Evolutionary conservation across 1,140 invertebrate species (phyloP).

Genomic region (Cotesia glomerata): DNA sequence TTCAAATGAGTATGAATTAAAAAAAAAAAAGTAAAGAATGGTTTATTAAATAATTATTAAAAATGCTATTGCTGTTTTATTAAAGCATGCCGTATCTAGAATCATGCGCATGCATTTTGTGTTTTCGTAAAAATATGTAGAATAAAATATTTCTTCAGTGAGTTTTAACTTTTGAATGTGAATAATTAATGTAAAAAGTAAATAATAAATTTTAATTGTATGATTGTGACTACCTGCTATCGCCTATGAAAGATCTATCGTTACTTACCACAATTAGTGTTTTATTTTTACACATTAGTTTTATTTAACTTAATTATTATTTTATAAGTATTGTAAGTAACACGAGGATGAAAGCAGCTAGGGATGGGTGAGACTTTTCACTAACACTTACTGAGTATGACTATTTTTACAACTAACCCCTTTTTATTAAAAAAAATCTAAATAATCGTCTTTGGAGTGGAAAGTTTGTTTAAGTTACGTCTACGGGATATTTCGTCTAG

Average conservation of each 20-base stretch:
- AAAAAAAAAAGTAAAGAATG: not conserved
- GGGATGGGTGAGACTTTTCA: constrained; percentile 46
- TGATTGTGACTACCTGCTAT: not conserved
- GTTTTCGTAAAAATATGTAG: not conserved
- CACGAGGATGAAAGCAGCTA: constrained; percentile 53
- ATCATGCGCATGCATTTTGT: constrained; percentile 46
- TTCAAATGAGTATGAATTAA: not conserved
- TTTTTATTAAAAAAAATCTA: not conserved
- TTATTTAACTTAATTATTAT: not conserved
- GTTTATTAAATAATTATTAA: not conserved
- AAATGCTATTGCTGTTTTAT: not conserved
- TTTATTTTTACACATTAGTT: not conserved
- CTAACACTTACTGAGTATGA: not conserved
- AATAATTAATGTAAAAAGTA: not conserved
- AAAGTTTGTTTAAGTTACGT: not conserved
- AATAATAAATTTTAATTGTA: not conserved
- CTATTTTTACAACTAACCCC: constrained; percentile 5
- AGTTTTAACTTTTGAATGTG: no score
- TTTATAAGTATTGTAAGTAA: not conserved
- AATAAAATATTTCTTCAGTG: no score
- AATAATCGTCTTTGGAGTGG: not conserved
- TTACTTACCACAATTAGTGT: not conserved
- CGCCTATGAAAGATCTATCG: not conserved
- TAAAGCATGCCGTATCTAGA: constrained; percentile 39
- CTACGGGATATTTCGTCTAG: no score